Base-by-base conservation (phyloP, 2,113 vertebrate genomes). In the Illadopsis cleaveri region DNA sequence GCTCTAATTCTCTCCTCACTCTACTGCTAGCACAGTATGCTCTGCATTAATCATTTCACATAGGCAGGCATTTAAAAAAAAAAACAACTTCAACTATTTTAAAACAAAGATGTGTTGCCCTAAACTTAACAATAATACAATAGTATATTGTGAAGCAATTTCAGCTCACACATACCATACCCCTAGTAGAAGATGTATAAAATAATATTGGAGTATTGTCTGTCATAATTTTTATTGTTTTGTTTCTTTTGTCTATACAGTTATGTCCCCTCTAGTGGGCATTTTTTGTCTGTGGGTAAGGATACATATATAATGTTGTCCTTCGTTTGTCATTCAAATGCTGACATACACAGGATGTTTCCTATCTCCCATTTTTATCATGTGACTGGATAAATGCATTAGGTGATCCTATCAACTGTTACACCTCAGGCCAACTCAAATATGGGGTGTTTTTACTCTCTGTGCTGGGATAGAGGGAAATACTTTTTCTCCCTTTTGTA, bases 21-120 rank as follows among this genome's bases (percentile, higher is more conserved):
- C 94, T 79, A 85, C 86, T 85, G 92, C 94, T 95, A 78, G 73
- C 76, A 62, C 86, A 76, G 89, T 92, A 38, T 91, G 93, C 62
- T 83, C 35, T 40, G 2, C 97, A 97, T 98, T 98, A 97, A 98
- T 98, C 98, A 98, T 86, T 93, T 96, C 9, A 85, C 85, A 84
- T 87, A 94, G 93, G 93, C 78, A 96, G 93, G 69, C 88, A 3
- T 96, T 97, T 97, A 82, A 77, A 97, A 53, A 53, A 53, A 30
- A 30, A 18, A 30, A 11, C 97, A 97, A 92, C 91, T 95, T 96
- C 66, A 91, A 82, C 95, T 93, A 79, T 98, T 98, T 97, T 94
- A 82, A 96, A 97, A 97, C 94, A 97, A 97, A 97, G 97, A 97
- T 79, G 81, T 58, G 28, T 94, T 92, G 42, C 95, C 92, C 87